Evolutionary conservation across 2,113 vertebrate species (phyloP), one percentile per base, ranked within the genome.

Genomic region (Anarhynchus alexandrinus): DNA sequence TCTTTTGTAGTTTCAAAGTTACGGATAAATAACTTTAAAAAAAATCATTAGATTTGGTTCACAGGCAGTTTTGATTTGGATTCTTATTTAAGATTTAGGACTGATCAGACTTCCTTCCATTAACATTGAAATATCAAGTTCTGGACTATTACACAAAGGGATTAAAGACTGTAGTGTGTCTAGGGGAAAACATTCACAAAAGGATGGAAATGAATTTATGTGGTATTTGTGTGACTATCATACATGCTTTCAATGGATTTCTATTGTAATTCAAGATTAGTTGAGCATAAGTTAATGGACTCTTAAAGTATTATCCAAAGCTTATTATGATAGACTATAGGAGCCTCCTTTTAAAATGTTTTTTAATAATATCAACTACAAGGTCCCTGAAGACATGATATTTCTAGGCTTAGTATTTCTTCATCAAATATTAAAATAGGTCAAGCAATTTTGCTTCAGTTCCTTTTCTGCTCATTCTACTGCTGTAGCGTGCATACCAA

Each of bases 381-480:
- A 90, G 69, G n/a, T 64, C 91, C 82, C 87, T 72, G 55, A 69
- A 95, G 88, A 95, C 86, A 81, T 70, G 72, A 42, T 96, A 88
- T 92, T 96, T 79, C 70, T 79, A 82, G 43, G 73, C 57, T 93
- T 74, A 86, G 42, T 54, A 86, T 87, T 96, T 87, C 92, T 86
- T 96, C 90, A 96, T 96, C 91, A 96, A 97, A 95, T 96, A 97
- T 97, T 96, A 95, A 97, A 97, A 96, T 90, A 94, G 76, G 85
- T 95, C 87, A 94, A 93, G 40, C 49, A 92, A 92, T 81, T 96
- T 83, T 89, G 30, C 79, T 85, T 93, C 55, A 79, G 17, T 62
- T 90, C 43, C 55, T 96, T 95, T 69, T 61, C 82, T 94, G 67
- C 80, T 94, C 43, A 34, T 34, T 42, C 29, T 74, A 11, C 59